Percentiles rank a stretch among this genome's conserved stretches.
phyloP scores from a whole-genome alignment of 2,888 invertebrate species.

The Athripsodes cinereus region DNA sequence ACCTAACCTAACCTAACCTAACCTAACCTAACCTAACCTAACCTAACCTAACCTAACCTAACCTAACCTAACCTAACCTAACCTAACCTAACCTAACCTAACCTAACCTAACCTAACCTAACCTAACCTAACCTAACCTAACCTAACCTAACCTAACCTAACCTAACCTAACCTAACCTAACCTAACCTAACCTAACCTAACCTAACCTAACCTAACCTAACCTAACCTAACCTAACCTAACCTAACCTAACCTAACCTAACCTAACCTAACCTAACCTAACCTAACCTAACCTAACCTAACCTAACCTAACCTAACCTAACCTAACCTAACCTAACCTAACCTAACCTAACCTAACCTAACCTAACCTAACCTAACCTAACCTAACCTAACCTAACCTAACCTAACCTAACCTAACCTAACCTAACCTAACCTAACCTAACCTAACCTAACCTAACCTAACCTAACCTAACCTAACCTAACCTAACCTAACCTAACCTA shows the following conservation, averaged over 20 bases:
- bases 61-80: constrained; percentile 2
- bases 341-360: constrained; percentile 2
- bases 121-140: constrained; percentile 2
- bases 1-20: constrained; percentile 2
- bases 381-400: constrained; percentile 2
- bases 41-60: constrained; percentile 2
- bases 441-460: constrained; percentile 2
- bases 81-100: constrained; percentile 2
- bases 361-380: constrained; percentile 2
- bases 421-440: constrained; percentile 2
- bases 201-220: constrained; percentile 2
- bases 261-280: constrained; percentile 2
- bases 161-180: constrained; percentile 2
- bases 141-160: constrained; percentile 1
- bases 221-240: constrained; percentile 2
- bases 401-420: constrained; percentile 2
- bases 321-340: constrained; percentile 2
- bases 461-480: constrained; percentile 2
- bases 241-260: constrained; percentile 2
- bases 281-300: constrained; percentile 2
- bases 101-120: constrained; percentile 2
- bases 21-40: constrained; percentile 2
- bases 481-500: constrained; percentile 2
- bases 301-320: constrained; percentile 2
- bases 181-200: constrained; percentile 2